These are phyloP conservation scores for Boloria selene DNA, from an alignment of 2,888 invertebrate species.

Conservation along the genomic window DNA sequence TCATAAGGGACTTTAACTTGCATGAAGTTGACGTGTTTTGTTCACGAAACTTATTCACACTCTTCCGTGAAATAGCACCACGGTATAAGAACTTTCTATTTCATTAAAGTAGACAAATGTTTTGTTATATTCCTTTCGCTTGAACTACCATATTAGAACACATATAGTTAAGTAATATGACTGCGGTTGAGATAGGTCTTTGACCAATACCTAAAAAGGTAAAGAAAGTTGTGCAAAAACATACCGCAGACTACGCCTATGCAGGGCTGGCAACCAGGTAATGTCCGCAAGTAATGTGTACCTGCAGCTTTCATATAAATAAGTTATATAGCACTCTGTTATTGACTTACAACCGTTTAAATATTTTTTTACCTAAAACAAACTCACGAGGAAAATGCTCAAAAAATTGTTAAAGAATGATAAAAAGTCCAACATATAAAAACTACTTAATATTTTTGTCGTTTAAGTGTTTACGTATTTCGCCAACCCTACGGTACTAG, in stretches of 20 bases:
- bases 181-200: conserved; percentile 48
- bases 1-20: conserved; percentile 3
- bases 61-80: conserved; percentile 38
- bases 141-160: conserved; percentile 29
- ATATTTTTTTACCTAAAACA: no score
- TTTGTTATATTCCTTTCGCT: conserved; percentile 45
- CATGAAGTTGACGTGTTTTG: conserved; percentile 13
- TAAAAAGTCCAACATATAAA: background rate
- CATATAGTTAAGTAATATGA: conserved; percentile 37
- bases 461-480: no score
- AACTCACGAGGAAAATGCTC: background rate
- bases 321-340: no score
- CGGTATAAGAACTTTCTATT: conserved; percentile 44
- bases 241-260: conserved; percentile 48
- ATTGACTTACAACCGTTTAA: no score
- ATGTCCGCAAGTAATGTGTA: background rate
- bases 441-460: no score
- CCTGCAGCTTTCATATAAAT: no score
- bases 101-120: conserved; percentile 36
- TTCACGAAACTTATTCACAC: conserved; percentile 37
- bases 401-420: background rate
- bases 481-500: conserved; percentile 30
- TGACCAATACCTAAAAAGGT: conserved; percentile 66
- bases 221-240: conserved; percentile 66
- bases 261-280: conserved; percentile 23